These are phyloP conservation scores for Cygnus buccinator DNA, from an alignment of 2,113 vertebrate genomes.

Conservation along the genomic window DNA sequence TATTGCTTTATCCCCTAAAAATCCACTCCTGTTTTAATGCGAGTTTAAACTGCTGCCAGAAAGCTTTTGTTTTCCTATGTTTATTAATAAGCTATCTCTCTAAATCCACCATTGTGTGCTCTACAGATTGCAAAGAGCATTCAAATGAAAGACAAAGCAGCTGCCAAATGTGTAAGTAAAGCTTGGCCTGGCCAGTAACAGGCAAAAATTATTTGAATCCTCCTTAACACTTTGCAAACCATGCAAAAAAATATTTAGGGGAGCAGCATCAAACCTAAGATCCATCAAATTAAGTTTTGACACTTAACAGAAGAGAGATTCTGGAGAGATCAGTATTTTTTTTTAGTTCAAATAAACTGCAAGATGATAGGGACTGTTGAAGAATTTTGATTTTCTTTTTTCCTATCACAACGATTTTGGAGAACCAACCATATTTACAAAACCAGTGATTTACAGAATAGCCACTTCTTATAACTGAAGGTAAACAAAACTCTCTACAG, in stretches of 20 bases:
- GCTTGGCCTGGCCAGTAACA: not conserved
- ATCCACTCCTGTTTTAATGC: not conserved
- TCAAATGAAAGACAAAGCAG: slow-evolving; percentile 19
- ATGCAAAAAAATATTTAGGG: not conserved
- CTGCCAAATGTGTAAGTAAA: not conserved
- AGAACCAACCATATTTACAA: not conserved
- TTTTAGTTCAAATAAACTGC: not conserved
- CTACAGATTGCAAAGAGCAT: not conserved
- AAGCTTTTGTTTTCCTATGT: not conserved
- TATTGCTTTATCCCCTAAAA: rapidly evolving
- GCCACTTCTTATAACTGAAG: not conserved
- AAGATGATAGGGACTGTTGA: not conserved
- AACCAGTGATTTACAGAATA: not conserved
- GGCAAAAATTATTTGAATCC: slow-evolving; percentile 2
- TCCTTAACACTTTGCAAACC: not conserved
- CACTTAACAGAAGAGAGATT: not conserved
- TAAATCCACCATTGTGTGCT: not conserved
- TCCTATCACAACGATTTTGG: not conserved
- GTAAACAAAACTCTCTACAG: rapidly evolving
- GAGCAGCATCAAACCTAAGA: not conserved
- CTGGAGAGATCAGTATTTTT: not conserved
- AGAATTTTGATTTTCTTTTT: not conserved
- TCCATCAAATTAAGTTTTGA: not conserved
- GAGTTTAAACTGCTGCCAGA: not conserved
- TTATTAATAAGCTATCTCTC: slow-evolving; percentile 42